Conservation (phyloP, 2,113 vertebrate species). For the Tympanuchus pallidicinctus region DNA sequence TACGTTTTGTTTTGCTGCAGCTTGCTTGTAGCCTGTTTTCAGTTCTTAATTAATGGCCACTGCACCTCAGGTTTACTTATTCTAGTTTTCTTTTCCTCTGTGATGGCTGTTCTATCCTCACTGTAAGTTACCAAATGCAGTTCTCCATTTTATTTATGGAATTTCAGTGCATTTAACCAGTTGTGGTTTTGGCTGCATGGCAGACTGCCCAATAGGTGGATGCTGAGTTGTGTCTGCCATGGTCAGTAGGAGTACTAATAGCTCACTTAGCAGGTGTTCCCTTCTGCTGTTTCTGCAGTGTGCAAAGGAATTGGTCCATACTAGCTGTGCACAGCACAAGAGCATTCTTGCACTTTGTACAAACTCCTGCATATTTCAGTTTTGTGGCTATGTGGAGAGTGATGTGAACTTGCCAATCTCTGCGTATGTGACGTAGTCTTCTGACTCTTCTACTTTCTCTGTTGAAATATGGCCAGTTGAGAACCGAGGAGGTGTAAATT, state of each 20-base stretch:
- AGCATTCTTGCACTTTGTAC: not conserved
- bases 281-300: not conserved
- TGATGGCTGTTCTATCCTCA: not conserved
- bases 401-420: constrained; percentile 45
- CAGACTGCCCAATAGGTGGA: not conserved
- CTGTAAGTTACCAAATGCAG: not conserved
- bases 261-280: not conserved
- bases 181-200: not conserved
- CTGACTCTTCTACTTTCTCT: not conserved
- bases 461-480: not conserved
- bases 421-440: constrained; percentile 4
- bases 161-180: not conserved
- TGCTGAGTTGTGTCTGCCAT: not conserved
- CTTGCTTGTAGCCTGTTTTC: not conserved
- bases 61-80: not conserved
- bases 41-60: not conserved
- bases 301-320: not conserved
- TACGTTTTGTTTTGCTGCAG: not conserved
- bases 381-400: not conserved
- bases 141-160: not conserved
- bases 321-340: not conserved
- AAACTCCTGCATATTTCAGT: not conserved
- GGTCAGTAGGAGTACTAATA: not conserved
- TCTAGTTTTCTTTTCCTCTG: not conserved
- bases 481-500: not conserved